Conservation (phyloP, 2,797 vertebrate species). For the Dendrocincla tyrannina region DNA sequence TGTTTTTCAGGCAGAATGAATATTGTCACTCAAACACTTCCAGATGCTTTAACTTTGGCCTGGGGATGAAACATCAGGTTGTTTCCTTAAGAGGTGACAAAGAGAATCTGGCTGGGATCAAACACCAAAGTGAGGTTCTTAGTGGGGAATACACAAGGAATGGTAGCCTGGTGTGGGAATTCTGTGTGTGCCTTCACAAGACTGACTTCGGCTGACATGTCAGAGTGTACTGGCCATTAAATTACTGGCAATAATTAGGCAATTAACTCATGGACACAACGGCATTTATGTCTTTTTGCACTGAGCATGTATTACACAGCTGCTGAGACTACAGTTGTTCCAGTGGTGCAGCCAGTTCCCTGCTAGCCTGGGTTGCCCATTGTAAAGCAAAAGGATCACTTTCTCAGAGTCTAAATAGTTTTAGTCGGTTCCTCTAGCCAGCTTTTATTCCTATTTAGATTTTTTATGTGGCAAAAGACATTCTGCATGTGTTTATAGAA, state of each 20-base stretch:
- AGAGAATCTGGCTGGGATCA: constrained; percentile 1
- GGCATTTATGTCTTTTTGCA: not conserved
- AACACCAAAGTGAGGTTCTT: not conserved
- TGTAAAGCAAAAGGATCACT: not conserved
- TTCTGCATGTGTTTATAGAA: not conserved
- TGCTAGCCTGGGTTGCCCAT: not conserved
- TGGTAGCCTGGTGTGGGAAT: not conserved
- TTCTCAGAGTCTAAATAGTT: not conserved
- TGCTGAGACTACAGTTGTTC: not conserved
- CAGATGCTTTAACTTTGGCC: not conserved
- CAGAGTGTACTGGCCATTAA: not conserved
- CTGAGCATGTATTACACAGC: not conserved
- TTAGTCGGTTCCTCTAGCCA: not conserved
- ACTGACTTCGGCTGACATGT: not conserved
- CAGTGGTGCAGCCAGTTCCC: not conserved
- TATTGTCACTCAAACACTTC: not conserved
- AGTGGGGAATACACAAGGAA: not conserved
- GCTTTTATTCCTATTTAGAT: not conserved
- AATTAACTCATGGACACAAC: not conserved
- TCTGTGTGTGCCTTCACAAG: not conserved
- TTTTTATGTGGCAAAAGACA: not conserved
- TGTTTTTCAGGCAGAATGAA: not conserved
- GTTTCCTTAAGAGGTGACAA: not conserved
- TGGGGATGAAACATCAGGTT: not conserved
- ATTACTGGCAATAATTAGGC: not conserved